Base-by-base conservation (phyloP, 92 coral and sea anemone genomes). In the Micromussa lordhowensis region DNA sequence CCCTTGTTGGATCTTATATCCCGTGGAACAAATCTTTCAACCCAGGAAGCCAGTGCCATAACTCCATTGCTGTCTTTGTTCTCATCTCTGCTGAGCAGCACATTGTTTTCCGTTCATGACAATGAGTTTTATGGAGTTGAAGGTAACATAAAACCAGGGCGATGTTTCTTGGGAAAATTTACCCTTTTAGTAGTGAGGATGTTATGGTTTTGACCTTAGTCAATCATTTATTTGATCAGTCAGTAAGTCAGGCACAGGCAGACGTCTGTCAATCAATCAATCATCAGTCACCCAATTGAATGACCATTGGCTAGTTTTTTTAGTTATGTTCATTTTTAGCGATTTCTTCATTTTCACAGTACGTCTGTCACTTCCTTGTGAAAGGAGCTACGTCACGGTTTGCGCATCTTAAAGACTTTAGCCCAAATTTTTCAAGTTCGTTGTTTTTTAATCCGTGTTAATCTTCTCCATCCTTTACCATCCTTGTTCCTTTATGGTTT, bases 71-170 rank as follows among this genome's bases (percentile, higher is more conserved):
- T 97, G 44, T 93, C 96, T 1, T 87, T 95, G 34, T 94, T 97
- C 79, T 97, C 98, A 66, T 92, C 94, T 53, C 83, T 97, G 83
- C 79, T 97, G 28, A 91, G 94, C 90, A 92, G 89, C 72, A 92
- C 96, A 14, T 82, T 96, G 40, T 96, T 96, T 82, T 97, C 99
- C 16, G 88, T 97, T 66, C 98, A 96, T 79, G 99, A 97, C 84
- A 90, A 91, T 28, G 99, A 97, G 82, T 97, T 97, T 82, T 92
- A 90, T 76, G 98, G 94, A 26, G 98, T 92, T 66, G 93, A 86
- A 75, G 88, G 93, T 87, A 61, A 22, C 28, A 13, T 3, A 28
- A 78, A 54, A 29, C 0, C 15, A 31, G 0, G 22, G 16, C 49
- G 16, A 72, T 18, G 17, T 21, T 13, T 72, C 26, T 70, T 7